Evolutionary conservation across 2,113 vertebrate species (phyloP).

Genomic region (Microtus ochrogaster): DNA sequence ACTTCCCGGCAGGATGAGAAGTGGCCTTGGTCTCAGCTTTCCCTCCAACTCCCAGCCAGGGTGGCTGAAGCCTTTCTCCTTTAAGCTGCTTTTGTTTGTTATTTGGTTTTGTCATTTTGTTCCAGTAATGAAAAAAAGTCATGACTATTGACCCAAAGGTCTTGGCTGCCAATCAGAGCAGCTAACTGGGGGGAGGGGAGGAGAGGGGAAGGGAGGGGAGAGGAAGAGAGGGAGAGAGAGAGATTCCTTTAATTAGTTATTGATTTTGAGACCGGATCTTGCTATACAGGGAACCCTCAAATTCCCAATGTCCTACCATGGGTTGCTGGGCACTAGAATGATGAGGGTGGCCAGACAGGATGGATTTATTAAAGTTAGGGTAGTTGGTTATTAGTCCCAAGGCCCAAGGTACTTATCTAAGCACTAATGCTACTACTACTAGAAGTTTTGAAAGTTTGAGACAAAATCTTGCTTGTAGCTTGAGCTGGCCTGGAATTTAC

Average conservation of each 20-base stretch:
- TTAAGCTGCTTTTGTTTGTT: not conserved
- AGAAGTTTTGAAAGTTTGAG: not conserved
- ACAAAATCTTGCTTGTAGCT: not conserved
- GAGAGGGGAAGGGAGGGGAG: not conserved
- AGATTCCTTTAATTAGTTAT: not conserved
- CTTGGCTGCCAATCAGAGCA: not conserved
- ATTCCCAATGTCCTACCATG: not conserved
- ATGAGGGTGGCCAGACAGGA: not conserved
- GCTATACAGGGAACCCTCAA: not conserved
- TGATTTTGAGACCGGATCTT: not conserved
- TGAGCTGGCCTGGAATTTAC: not conserved
- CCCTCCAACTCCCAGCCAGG: not conserved
- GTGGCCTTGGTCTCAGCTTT: not conserved
- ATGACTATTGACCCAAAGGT: not conserved
- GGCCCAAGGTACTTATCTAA: not conserved
- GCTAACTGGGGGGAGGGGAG: not conserved
- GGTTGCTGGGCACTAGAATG: not conserved
- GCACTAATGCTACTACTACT: not conserved
- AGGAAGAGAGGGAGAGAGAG: not conserved
- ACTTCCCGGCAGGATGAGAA: not conserved
- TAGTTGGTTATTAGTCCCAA: not conserved
- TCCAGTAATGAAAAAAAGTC: not conserved
- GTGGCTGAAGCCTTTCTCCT: not conserved
- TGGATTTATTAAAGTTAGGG: not conserved
- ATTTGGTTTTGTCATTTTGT: not conserved